A percentile compares a stretch with the other conserved stretches of the same genome.
phyloP scores from a whole-genome alignment of 2,888 invertebrate genomes.

The Conomelus anceps region DNA sequence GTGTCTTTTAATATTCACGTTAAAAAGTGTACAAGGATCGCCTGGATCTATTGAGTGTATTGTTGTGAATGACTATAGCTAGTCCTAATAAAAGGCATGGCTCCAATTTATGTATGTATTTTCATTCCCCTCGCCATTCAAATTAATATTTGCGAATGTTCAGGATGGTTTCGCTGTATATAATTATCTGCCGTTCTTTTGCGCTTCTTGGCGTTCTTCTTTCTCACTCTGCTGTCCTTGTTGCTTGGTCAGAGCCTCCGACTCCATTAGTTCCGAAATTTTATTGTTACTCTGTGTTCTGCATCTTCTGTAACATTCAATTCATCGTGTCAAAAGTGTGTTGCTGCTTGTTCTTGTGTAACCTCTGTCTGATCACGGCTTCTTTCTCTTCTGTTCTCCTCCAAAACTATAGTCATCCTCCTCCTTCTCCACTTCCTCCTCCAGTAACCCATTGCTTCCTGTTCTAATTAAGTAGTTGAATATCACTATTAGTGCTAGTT shows the following conservation, averaged over 20 bases:
- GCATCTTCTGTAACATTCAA: neutral
- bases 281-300: neutral
- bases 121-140: neutral
- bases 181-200: neutral
- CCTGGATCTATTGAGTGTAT: no score
- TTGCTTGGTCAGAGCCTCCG: neutral
- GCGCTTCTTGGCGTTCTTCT: neutral
- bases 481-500: neutral
- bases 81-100: neutral
- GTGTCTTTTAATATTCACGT: neutral
- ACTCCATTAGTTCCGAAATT: neutral
- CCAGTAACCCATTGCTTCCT: neutral
- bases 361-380: neutral
- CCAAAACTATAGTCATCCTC: neutral
- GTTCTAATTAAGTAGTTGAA: neutral
- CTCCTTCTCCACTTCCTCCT: no score
- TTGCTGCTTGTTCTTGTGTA: neutral
- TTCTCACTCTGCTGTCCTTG: neutral
- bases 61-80: neutral
- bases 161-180: neutral
- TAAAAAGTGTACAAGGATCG: neutral
- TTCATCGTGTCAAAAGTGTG: neutral
- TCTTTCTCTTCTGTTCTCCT: neutral
- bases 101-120: neutral
- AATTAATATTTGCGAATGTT: neutral